Evolutionary conservation across 2,888 invertebrate species (phyloP), one percentile per base, ranked within the genome.

Genomic region (Nysson spinosus): DNA sequence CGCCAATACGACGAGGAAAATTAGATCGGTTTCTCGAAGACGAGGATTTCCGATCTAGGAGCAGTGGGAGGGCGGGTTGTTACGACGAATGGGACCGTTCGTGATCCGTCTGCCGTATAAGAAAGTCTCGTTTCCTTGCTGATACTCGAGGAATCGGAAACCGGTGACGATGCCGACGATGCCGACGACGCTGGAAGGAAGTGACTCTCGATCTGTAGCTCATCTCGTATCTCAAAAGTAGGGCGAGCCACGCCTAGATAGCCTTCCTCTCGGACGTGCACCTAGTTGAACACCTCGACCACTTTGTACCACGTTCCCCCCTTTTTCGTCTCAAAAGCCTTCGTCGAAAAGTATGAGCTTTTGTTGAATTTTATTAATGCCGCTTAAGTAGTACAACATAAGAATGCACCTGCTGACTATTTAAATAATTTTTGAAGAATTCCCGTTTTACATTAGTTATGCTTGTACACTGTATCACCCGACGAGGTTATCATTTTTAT

Each of bases 161-260:
- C 49, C 46, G 16, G 34, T 9, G 11, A 32, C 46, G 3, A 4
- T 19, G 42, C 28, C 39, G 42, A 49, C 14, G 68, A 43, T 34
- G 56, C 39, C 43, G 58, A 56, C 42, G 50, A 71, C 30, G 70
- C 32, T 49, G 57, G 49, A 42, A 63, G 43, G 70, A 67, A 74
- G 67, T 63, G 73, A 70, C 60, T 74, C 71, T 67, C 57, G 64
- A 74, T 71, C 61, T 52, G 46, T 37, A 34, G 67, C 57, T 74
- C 72, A 58, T 66, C 70, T 55, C 58, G 63, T 42, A 26, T 46
- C 67, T 56, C 40, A 64, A 72, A 75, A 75, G 69, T 75, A 75
- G 75, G 72, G 44, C 75, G 51, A 69, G 69, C 72, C 75, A 75
- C 75, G 72, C 75, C 75, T 75, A 55, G 42, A 56, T 39, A 35